Evolutionary conservation across 2,113 vertebrate genomes (phyloP).

Genomic region (Campylomormyrus numenius): DNA sequence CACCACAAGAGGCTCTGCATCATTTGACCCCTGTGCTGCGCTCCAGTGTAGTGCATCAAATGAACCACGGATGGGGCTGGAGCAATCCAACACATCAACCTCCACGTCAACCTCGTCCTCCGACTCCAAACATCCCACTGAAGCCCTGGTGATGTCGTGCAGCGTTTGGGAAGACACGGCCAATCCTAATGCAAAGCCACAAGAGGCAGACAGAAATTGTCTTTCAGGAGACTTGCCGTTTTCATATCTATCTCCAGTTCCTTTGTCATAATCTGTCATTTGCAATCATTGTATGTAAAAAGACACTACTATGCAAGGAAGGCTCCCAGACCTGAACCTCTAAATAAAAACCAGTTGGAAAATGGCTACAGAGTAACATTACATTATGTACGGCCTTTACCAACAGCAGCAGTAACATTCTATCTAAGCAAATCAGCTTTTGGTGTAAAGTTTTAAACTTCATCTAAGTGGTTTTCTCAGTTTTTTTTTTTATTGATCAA

Average conservation of each 20-base stretch:
- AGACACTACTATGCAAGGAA: neutral
- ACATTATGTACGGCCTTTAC: neutral
- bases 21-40: constrained; percentile 32
- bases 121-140: constrained; percentile 22
- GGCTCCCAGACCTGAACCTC: neutral
- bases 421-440: neutral
- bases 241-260: neutral
- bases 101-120: constrained; percentile 24
- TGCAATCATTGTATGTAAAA: neutral
- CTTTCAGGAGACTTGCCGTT: neutral
- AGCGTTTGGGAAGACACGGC: neutral
- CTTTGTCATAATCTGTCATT: neutral
- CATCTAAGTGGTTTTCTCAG: neutral
- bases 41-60: constrained; percentile 8
- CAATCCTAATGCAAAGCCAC: neutral
- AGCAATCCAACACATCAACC: constrained; percentile 46
- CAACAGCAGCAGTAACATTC: neutral
- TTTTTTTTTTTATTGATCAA: neutral
- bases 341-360: neutral
- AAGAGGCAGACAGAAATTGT: neutral
- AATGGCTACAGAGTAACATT: neutral
- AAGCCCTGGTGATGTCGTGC: neutral
- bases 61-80: constrained; percentile 26
- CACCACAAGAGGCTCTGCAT: constrained; percentile 21
- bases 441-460: neutral